phyloP scores from a whole-genome alignment of 2,797 vertebrate genomes.

The Lycodopsis pacificus region DNA sequence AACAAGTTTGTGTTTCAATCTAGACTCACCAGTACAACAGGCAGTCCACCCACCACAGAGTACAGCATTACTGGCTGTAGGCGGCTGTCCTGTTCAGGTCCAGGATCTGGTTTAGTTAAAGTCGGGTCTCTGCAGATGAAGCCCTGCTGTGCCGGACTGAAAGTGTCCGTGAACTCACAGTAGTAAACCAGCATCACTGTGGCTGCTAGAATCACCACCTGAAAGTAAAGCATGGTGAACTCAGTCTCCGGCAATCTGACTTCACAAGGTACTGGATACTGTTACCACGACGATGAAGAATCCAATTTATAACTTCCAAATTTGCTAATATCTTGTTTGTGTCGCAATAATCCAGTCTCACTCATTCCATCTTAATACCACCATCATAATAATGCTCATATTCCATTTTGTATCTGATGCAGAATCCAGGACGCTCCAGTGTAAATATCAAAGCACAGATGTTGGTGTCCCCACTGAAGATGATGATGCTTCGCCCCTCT shows the following conservation, averaged over 20 bases:
- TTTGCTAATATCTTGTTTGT: not conserved
- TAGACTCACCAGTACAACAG: slow-evolving; percentile 89
- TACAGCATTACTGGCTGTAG: slow-evolving; percentile 90
- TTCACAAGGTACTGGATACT: not conserved
- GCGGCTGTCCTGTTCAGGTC: slow-evolving; percentile 90
- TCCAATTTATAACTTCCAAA: not conserved
- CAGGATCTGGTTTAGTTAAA: slow-evolving; percentile 91
- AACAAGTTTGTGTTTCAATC: not conserved
- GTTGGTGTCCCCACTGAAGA: not conserved
- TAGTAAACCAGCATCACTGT: slow-evolving; percentile 94
- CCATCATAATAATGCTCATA: not conserved
- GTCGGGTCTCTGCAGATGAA: slow-evolving; percentile 92
- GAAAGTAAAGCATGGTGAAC: slow-evolving; percentile 84
- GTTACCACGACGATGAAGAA: not conserved
- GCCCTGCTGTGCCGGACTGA: slow-evolving; percentile 90
- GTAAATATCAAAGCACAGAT: not conserved
- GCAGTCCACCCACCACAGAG: slow-evolving; percentile 90
- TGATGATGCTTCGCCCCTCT: not conserved
- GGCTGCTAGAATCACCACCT: slow-evolving; percentile 92
- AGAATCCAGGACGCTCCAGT: not conserved
- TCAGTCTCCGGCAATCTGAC: slow-evolving; percentile 12
- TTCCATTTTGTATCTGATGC: not conserved
- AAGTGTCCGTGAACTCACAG: slow-evolving; percentile 95
- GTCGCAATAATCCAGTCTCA: not conserved
- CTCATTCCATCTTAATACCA: not conserved